Base-by-base conservation (phyloP, 2,888 invertebrate genomes). In the Diaperis boleti region DNA sequence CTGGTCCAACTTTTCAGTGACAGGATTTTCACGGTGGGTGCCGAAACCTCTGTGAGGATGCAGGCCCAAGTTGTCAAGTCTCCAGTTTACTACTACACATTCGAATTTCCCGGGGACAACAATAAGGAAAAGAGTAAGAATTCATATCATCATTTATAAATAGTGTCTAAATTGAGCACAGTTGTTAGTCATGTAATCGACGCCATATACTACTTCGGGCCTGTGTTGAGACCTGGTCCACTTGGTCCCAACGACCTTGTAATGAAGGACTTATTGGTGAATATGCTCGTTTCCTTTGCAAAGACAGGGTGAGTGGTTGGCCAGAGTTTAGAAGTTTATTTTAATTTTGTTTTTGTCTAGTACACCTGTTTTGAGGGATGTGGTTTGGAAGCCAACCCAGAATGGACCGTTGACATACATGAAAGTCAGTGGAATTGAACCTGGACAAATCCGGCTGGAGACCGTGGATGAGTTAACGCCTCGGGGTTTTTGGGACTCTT, bases 61-160 rank as follows among this genome's bases (percentile, higher is more conserved):
- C 87, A 87, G 72, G 85, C 87, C 0, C 71, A 78, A 10, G 78
- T 78, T 41, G 83, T 84, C 1, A 79, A 82, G 6, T 84, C 85
- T 66, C 87, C 88, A 0, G 84, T 87, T 0, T 87, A 86, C 79
- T 81, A 86, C 55, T 88, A 87, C 73, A 81, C 85, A 14, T 84
- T 85, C 0, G 75, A 78, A 11, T 70, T 72, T 61, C 17, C 29
- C 1, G 52, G 52, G 1, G 56, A 56, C 11, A 13, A 15, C 14
- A 37, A 20, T n/a, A n/a, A n/a, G n/a, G 3, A 20, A 20, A 20
- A 20, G 20, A 3, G 3, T 20, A 20, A 50, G 22, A 47, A 50
- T 13, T n/a, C n/a, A n/a, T n/a, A n/a, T n/a, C n/a, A n/a, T n/a
- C n/a, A n/a, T n/a, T n/a, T n/a, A n/a, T n/a, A n/a, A n/a, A n/a